A percentile compares a stretch with the other conserved stretches of the same genome.
phyloP scores from a whole-genome alignment of 2,888 invertebrate genomes.

The Drosophila percnosoma region DNA sequence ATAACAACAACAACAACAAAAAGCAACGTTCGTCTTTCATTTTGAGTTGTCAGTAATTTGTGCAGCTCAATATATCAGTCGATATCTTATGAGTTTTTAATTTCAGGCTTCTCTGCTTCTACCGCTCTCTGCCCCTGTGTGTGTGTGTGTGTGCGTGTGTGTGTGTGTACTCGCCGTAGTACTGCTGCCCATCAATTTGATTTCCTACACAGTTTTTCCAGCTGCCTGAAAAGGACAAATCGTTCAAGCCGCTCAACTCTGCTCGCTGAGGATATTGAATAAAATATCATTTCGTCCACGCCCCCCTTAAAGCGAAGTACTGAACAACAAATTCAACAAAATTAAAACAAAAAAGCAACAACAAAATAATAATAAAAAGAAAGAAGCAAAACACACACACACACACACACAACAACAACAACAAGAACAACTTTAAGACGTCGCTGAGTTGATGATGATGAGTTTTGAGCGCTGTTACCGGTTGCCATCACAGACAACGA shows the following conservation, averaged over 20 bases:
- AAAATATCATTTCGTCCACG: constrained; percentile 84
- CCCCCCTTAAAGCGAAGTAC: constrained; percentile 63
- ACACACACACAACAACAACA: neutral
- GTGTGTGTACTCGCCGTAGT: neutral
- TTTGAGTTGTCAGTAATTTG: constrained; percentile 82
- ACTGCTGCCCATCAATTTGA: constrained; percentile 82
- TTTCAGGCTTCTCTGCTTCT: constrained; percentile 79
- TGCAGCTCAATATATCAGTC: constrained; percentile 85
- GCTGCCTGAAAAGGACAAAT: constrained; percentile 76
- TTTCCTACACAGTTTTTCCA: constrained; percentile 77
- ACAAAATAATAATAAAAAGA: constrained; percentile 27
- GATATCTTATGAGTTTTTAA: constrained; percentile 85
- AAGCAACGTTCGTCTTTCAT: constrained; percentile 63
- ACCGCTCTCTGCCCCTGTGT: constrained; percentile 20
- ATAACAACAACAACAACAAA: neutral
- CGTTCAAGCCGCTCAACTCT: constrained; percentile 48
- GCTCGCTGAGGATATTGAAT: constrained; percentile 81
- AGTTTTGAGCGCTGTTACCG: constrained; percentile 56
- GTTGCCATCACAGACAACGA: neutral
- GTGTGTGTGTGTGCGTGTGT: neutral
- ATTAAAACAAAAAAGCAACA: constrained; percentile 2
- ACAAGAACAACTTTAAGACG: constrained; percentile 25
- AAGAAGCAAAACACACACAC: constrained; percentile 3
- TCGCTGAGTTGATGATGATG: constrained; percentile 73
- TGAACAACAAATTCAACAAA: constrained; percentile 4